Conservation (phyloP, 2,113 vertebrate species). For the Salvelinus fontinalis region DNA sequence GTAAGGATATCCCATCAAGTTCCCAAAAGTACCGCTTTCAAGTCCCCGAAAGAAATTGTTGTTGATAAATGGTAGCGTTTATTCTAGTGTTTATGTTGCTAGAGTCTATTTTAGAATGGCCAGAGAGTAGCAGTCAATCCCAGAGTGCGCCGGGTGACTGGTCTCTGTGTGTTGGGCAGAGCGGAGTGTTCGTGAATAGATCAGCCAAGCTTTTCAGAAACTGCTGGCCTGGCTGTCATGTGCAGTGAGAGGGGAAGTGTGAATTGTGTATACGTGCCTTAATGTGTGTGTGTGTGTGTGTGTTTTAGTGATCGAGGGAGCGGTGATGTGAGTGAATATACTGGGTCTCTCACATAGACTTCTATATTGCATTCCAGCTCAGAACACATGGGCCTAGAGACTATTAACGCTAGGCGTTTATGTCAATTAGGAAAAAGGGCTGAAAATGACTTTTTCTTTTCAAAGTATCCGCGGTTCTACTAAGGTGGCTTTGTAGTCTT, state of each 20-base stretch:
- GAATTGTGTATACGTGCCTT: constrained; percentile 38
- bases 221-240: constrained; percentile 70
- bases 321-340: constrained; percentile 57
- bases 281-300: constrained; percentile 32
- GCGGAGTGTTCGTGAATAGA: constrained; percentile 58
- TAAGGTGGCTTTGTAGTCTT: background rate
- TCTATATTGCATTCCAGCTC: constrained; percentile 24
- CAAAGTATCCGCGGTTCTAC: background rate
- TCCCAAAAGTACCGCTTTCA: background rate
- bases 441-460: too few relatives aligned
- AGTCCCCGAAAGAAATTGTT: background rate
- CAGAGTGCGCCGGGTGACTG: constrained; percentile 48
- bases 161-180: background rate
- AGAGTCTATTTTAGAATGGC: constrained; percentile 30
- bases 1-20: background rate
- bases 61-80: background rate
- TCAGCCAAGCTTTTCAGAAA: constrained; percentile 65
- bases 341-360: constrained; percentile 58
- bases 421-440: background rate
- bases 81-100: background rate
- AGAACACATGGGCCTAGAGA: constrained; percentile 24
- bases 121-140: constrained; percentile 56
- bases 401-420: background rate
- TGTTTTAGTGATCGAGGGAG: constrained; percentile 47
- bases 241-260: constrained; percentile 59